phyloP scores from a whole-genome alignment of 1,140 invertebrate genomes.

The Drosophila ogumai region DNA sequence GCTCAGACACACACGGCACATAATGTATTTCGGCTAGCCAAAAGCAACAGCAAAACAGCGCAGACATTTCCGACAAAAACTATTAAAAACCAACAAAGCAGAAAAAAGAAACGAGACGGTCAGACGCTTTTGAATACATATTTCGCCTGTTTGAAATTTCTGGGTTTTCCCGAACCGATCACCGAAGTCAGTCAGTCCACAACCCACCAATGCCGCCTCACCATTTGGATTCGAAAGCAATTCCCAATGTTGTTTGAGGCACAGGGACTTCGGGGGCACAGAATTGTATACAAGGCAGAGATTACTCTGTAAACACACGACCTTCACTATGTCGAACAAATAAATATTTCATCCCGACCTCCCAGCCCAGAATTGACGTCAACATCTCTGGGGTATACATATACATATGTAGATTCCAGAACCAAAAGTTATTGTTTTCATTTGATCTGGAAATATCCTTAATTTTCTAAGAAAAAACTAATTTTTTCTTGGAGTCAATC shows the following conservation, averaged over 20 bases:
- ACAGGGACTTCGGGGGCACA: slow-evolving; percentile 7
- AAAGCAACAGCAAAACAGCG: slow-evolving; percentile 38
- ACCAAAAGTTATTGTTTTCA: neutral
- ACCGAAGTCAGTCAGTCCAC: slow-evolving; percentile 16
- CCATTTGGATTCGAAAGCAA: slow-evolving; percentile 28
- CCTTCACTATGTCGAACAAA: slow-evolving; percentile 11
- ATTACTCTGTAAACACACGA: slow-evolving; percentile 28
- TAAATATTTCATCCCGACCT: neutral
- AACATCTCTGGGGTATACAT: slow-evolving; percentile 2
- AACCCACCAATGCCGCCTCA: slow-evolving; percentile 18
- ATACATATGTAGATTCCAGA: neutral
- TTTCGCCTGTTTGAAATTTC: slow-evolving; percentile 58
- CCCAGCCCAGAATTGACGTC: slow-evolving; percentile 23
- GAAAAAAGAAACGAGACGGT: slow-evolving; percentile 37
- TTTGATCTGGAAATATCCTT: neutral
- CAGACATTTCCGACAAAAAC: slow-evolving; percentile 61
- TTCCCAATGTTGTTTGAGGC: slow-evolving; percentile 9
- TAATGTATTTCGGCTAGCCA: slow-evolving; percentile 43
- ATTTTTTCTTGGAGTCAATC: neutral
- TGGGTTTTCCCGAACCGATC: slow-evolving; percentile 65
- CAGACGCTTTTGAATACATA: slow-evolving; percentile 45
- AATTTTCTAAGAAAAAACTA: neutral
- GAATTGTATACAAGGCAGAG: slow-evolving; percentile 11
- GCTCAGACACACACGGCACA: slow-evolving; percentile 29
- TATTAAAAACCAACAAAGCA: slow-evolving; percentile 48